These are phyloP conservation scores for Pristionchus entomophagus DNA, from an alignment of 2,888 invertebrate genomes.

Conservation along the genomic window DNA sequence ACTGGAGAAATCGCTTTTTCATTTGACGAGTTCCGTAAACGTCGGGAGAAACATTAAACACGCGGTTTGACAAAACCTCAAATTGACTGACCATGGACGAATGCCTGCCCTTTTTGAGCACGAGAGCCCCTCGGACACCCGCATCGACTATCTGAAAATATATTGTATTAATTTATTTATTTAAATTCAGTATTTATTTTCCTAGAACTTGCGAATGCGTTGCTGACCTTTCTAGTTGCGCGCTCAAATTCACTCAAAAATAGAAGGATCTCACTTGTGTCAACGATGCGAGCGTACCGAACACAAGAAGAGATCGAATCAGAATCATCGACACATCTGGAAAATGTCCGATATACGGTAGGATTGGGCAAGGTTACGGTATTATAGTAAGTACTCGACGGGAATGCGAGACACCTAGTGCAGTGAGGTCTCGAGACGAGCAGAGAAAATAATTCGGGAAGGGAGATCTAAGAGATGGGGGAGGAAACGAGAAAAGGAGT, in stretches of 20 bases:
- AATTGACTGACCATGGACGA: constrained; percentile 47
- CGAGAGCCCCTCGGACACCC: constrained; percentile 45
- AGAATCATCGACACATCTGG: constrained; percentile 4
- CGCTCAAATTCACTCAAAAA: not conserved
- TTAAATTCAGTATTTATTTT: not conserved
- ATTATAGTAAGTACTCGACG: not conserved
- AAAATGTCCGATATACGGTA: not conserved
- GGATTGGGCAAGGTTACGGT: not conserved
- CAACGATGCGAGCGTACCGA: not conserved
- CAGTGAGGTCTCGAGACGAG: not conserved
- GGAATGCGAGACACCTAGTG: not conserved
- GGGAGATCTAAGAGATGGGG: not conserved
- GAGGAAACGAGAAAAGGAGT: not conserved
- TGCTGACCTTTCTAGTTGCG: too few relatives aligned
- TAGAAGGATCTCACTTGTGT: not conserved
- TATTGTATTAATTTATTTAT: too few relatives aligned
- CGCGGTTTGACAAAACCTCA: not conserved
- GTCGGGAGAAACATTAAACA: too few relatives aligned
- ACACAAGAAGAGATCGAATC: not conserved
- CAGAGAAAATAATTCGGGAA: not conserved
- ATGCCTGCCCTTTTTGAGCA: constrained; percentile 47
- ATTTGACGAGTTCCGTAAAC: too few relatives aligned
- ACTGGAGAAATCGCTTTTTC: too few relatives aligned
- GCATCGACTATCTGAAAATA: not conserved
- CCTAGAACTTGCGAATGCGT: too few relatives aligned